Percentiles rank a stretch among this genome's conserved stretches.
Conservation (phyloP, 2,113 vertebrate genomes). For the Macaca nemestrina region DNA sequence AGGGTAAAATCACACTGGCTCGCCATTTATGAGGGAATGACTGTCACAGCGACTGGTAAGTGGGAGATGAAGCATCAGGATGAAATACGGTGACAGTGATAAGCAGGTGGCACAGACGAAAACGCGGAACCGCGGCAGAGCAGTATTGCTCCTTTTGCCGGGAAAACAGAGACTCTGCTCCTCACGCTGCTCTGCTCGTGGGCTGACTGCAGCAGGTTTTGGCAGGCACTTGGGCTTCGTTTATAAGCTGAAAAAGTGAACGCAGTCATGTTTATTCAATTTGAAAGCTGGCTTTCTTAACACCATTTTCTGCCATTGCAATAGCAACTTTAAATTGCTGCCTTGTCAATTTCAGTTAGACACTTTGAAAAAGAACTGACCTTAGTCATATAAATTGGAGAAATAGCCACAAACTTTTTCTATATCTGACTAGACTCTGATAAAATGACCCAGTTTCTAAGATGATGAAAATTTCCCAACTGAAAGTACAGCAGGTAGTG, state of each 20-base stretch:
- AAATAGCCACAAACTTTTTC: background rate
- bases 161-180: background rate
- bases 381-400: background rate
- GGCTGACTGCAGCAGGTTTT: background rate
- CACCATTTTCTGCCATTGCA: background rate
- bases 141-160: conserved; percentile 41
- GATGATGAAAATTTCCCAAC: background rate
- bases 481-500: background rate
- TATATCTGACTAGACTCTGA: background rate
- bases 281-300: conserved; percentile 47
- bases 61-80: background rate
- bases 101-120: background rate
- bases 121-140: background rate
- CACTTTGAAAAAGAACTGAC: background rate
- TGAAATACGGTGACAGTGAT: background rate
- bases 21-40: background rate
- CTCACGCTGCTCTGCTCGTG: background rate
- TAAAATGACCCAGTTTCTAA: background rate
- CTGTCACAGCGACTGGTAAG: background rate
- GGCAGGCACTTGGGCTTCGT: conserved; percentile 44
- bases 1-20: background rate
- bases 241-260: conserved; percentile 14
- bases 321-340: background rate
- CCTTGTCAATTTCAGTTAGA: conserved; percentile 18
- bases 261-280: background rate